Evolutionary conservation across 2,888 invertebrate genomes (phyloP).

Genomic region (Hypercompe scribonia): DNA sequence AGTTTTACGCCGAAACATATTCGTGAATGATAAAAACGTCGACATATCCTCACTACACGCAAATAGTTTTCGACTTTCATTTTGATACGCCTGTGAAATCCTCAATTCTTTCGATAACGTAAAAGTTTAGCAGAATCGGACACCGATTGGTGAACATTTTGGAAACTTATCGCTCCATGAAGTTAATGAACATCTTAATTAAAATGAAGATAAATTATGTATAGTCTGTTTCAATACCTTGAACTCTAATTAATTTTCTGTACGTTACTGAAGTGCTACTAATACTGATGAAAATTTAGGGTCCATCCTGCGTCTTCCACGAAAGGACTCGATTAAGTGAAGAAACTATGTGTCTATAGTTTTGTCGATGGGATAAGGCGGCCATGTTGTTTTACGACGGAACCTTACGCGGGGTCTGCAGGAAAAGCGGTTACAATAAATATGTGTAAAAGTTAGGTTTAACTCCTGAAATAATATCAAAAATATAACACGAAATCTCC

Average conservation of each 20-base stretch:
- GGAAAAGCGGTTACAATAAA: constrained; percentile 68
- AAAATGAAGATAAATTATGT: constrained; percentile 41
- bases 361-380: constrained; percentile 49
- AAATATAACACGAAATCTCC: constrained; percentile 17
- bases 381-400: constrained; percentile 56
- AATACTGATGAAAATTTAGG: constrained; percentile 54
- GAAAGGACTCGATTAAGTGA: constrained; percentile 43
- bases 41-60: constrained; percentile 15
- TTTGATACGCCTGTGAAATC: background rate
- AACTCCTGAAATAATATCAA: constrained; percentile 68
- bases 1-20: constrained; percentile 45
- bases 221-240: constrained; percentile 51
- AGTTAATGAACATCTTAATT: constrained; percentile 36
- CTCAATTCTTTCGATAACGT: constrained; percentile 38
- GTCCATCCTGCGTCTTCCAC: constrained; percentile 53
- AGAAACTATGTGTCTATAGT: constrained; percentile 51
- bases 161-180: constrained; percentile 37
- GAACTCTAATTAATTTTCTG: constrained; percentile 44
- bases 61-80: background rate
- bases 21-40: constrained; percentile 20
- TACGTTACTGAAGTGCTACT: constrained; percentile 50
- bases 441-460: constrained; percentile 52
- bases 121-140: constrained; percentile 51
- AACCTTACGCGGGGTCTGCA: constrained; percentile 67
- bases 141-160: constrained; percentile 32